Percentiles rank a stretch among this genome's conserved stretches.
Conservation (phyloP, 2,797 vertebrate species). For the Staurois parvus region DNA sequence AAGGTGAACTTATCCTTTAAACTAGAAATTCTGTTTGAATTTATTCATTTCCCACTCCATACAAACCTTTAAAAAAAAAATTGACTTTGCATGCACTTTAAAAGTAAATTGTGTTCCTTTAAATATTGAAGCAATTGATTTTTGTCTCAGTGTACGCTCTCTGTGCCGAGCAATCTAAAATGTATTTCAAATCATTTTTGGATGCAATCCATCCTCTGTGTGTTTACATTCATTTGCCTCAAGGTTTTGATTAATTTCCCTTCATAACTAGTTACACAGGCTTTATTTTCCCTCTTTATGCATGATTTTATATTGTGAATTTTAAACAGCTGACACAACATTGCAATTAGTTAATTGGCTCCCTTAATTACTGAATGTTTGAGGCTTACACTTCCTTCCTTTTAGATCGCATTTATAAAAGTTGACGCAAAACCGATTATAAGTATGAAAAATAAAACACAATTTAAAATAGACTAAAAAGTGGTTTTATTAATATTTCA, state of each 20-base stretch:
- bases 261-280: conserved; percentile 12
- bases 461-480: conserved; percentile 6
- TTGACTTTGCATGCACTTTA: not conserved
- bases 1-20: too few relatives aligned
- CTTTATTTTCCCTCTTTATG: conserved; percentile 27
- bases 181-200: conserved; percentile 19
- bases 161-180: not conserved
- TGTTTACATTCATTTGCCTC: conserved; percentile 46
- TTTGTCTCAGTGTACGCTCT: not conserved
- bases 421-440: conserved; percentile 19
- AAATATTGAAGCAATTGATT: not conserved
- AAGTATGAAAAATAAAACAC: conserved; percentile 28
- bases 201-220: conserved; percentile 20
- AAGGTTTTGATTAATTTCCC: conserved; percentile 52
- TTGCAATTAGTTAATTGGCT: conserved; percentile 58
- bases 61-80: not conserved
- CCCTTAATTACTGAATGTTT: conserved; percentile 50
- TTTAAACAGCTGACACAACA: conserved; percentile 52
- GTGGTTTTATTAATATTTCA: too few relatives aligned
- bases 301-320: conserved; percentile 48
- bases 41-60: not conserved
- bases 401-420: conserved; percentile 27
- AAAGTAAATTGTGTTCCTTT: not conserved
- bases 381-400: conserved; percentile 16
- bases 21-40: too few relatives aligned